phyloP scores from a whole-genome alignment of 2,888 invertebrate genomes.

The Drosophila infuscata region DNA sequence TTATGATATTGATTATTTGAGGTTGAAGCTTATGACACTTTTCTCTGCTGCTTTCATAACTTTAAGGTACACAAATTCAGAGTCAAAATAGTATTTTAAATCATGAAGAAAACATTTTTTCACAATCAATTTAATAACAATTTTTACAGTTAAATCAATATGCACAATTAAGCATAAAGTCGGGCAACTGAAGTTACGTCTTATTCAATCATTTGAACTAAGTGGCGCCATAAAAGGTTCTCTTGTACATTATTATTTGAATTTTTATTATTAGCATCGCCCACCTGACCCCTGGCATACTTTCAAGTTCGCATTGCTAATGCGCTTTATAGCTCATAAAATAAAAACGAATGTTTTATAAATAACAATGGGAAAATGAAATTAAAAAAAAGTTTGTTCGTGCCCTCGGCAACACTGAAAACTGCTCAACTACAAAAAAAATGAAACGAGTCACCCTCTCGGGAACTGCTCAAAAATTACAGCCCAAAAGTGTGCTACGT shows the following conservation, averaged over 20 bases:
- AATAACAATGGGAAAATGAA: slow-evolving; percentile 71
- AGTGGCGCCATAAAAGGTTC: slow-evolving; percentile 28
- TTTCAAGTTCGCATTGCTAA: slow-evolving; percentile 38
- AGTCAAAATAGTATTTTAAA: not conserved
- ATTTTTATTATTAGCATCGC: not conserved
- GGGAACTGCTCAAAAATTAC: slow-evolving; percentile 45
- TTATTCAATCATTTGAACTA: slow-evolving; percentile 35
- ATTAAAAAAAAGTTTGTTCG: slow-evolving; percentile 54
- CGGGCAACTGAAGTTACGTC: slow-evolving; percentile 3
- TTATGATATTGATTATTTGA: not conserved
- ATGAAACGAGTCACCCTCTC: slow-evolving; percentile 43
- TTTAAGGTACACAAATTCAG: not conserved
- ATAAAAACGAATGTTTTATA: slow-evolving; percentile 76
- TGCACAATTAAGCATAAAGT: slow-evolving; percentile 16
- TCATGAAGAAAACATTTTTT: not conserved
- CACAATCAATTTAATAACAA: not conserved
- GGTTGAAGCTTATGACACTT: no score
- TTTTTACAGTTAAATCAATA: slow-evolving; percentile 3
- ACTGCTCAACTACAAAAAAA: slow-evolving; percentile 25
- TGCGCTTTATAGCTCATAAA: slow-evolving; percentile 58
- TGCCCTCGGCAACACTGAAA: slow-evolving; percentile 14
- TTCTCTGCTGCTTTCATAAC: not conserved
- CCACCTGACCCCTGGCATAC: slow-evolving; percentile 21
- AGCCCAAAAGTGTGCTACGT: slow-evolving; percentile 62
- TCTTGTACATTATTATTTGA: slow-evolving; percentile 2